phyloP scores from a whole-genome alignment of 1,140 invertebrate genomes.

The Dendroctonus ponderosae region DNA sequence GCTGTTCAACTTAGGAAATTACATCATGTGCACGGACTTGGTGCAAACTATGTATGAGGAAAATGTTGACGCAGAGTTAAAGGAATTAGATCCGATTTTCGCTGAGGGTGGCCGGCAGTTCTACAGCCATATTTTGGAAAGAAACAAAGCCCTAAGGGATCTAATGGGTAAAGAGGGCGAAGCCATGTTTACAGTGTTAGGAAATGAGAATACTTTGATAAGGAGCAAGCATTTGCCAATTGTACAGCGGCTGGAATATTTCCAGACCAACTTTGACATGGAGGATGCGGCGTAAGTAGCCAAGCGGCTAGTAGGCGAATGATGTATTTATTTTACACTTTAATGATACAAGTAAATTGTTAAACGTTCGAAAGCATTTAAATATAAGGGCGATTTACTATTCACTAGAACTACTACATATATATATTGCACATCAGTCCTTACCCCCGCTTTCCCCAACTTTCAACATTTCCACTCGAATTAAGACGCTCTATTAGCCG shows the following conservation, averaged over 20 bases:
- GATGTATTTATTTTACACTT: too few species aligned
- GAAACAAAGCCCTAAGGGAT: conserved; percentile 69
- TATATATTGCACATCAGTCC: too few species aligned
- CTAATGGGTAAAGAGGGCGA: conserved; percentile 62
- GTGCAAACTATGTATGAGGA: conserved; percentile 62
- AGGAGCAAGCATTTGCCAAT: conserved; percentile 63
- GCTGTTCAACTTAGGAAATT: conserved; percentile 59
- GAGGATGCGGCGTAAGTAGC: too few species aligned
- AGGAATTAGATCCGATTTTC: conserved; percentile 60
- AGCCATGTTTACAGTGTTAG: conserved; percentile 60
- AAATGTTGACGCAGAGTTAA: conserved; percentile 60
- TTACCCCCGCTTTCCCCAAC: too few species aligned
- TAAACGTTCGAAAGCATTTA: too few species aligned
- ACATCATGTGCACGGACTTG: conserved; percentile 64
- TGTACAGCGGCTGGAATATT: conserved; percentile 51
- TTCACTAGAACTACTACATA: too few species aligned
- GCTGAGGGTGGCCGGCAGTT: conserved; percentile 70
- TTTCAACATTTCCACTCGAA: too few species aligned
- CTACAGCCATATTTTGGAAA: conserved; percentile 68
- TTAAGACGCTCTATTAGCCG: too few species aligned
- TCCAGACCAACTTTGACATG: too few species aligned
- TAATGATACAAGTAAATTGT: too few species aligned
- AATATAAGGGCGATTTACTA: too few species aligned
- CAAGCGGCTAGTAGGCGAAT: too few species aligned
- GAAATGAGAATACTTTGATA: conserved; percentile 67